These are phyloP conservation scores for Halcyon chelicuti DNA, from an alignment of 2,797 vertebrate species.

Conservation along the genomic window DNA sequence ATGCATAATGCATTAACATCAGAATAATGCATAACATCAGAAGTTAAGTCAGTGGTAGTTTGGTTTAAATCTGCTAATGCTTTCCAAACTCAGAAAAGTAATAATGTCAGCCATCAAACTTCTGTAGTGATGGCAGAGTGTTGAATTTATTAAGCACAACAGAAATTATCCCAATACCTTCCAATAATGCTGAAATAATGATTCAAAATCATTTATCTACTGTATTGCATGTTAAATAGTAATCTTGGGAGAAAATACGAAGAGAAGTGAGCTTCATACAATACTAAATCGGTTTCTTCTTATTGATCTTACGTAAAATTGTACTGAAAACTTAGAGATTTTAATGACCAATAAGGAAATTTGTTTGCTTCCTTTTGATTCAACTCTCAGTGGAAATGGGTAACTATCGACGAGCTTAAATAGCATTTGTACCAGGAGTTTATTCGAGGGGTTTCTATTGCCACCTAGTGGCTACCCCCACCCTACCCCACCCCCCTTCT, in stretches of 20 bases:
- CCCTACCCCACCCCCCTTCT: background rate
- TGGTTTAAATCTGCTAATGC: background rate
- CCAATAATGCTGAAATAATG: background rate
- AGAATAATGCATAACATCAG: too few relatives aligned
- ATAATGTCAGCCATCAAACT: background rate
- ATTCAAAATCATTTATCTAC: background rate
- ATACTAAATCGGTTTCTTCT: background rate
- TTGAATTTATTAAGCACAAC: background rate
- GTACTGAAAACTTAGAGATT: background rate
- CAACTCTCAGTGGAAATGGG: background rate
- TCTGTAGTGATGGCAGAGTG: background rate
- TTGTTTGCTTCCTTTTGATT: background rate
- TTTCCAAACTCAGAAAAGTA: background rate
- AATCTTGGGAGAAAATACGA: background rate
- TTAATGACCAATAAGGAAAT: background rate
- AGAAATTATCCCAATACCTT: background rate
- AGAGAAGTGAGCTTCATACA: background rate
- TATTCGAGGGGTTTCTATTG: conserved; percentile 73
- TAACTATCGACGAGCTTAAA: rapidly evolving
- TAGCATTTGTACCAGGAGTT: background rate
- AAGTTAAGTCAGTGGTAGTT: background rate
- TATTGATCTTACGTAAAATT: background rate
- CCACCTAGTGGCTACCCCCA: conserved; percentile 74
- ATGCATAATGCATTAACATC: background rate
- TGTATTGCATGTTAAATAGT: background rate